Conservation (phyloP, 2,797 vertebrate genomes). For the Hydrolagus colliei region DNA sequence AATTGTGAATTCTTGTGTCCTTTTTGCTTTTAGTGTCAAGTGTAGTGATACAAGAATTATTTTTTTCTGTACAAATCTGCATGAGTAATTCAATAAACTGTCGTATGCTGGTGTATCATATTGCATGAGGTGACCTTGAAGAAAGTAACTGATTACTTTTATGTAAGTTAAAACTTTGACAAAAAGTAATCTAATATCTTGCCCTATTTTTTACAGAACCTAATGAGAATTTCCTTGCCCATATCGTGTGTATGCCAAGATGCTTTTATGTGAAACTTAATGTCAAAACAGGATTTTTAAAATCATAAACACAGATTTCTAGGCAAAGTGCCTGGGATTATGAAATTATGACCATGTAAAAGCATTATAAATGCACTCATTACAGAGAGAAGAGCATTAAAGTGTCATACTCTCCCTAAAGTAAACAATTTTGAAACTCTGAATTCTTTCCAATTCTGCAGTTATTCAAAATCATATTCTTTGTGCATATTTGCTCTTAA, state of each 20-base stretch:
- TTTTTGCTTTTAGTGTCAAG: constrained; percentile 4
- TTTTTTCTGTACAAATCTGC: background rate
- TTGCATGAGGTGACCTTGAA: background rate
- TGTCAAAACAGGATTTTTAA: background rate
- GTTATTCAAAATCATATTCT: background rate
- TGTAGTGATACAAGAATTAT: background rate
- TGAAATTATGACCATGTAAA: too few species aligned
- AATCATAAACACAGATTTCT: background rate
- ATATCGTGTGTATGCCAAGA: background rate
- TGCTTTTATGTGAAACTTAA: background rate
- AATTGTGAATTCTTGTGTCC: background rate
- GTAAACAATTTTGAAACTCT: background rate
- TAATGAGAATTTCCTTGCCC: background rate
- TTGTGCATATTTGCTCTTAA: background rate
- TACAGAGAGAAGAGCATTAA: too few species aligned
- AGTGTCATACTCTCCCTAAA: too few species aligned
- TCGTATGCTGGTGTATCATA: background rate
- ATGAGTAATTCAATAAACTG: background rate
- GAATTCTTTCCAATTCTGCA: background rate
- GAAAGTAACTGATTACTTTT: background rate
- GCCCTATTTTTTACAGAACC: background rate
- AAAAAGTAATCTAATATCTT: constrained; percentile 3
- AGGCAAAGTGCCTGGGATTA: background rate
- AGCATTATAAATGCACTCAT: too few species aligned
- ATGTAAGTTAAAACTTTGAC: background rate